These are phyloP conservation scores for Tympanoctomys barrerae DNA, from an alignment of 2,797 vertebrate species.

Conservation along the genomic window DNA sequence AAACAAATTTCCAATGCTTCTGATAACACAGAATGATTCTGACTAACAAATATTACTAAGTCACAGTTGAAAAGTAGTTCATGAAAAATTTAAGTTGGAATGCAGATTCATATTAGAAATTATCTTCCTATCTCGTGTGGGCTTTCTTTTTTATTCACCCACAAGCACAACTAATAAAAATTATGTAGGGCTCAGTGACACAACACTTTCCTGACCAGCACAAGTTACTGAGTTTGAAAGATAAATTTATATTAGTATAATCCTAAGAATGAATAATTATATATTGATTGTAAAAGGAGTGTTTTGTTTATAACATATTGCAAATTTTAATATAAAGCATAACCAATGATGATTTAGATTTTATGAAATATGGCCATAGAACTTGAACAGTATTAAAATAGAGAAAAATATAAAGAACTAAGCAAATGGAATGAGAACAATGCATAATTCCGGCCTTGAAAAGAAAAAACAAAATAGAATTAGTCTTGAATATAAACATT, in stretches of 20 bases:
- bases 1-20: not conserved
- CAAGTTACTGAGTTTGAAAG: not conserved
- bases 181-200: too few species aligned
- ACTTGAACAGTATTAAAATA: not conserved
- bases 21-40: not conserved
- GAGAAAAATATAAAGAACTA: not conserved
- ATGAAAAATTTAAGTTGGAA: not conserved
- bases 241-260: not conserved
- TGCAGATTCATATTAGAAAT: not conserved
- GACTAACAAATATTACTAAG: not conserved
- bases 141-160: not conserved
- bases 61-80: not conserved
- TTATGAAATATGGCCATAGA: not conserved
- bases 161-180: not conserved
- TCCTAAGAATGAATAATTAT: not conserved
- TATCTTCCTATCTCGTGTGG: not conserved
- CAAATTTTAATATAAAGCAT: not conserved
- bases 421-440: not conserved
- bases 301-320: not conserved
- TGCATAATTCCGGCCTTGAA: not conserved
- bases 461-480: not conserved
- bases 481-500: not conserved
- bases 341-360: not conserved
- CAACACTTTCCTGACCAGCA: too few species aligned
- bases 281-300: not conserved